These are phyloP conservation scores for Nesometra sesokonis DNA, from an alignment of 35 echinoderm and acorn worm species.

Conservation along the genomic window DNA sequence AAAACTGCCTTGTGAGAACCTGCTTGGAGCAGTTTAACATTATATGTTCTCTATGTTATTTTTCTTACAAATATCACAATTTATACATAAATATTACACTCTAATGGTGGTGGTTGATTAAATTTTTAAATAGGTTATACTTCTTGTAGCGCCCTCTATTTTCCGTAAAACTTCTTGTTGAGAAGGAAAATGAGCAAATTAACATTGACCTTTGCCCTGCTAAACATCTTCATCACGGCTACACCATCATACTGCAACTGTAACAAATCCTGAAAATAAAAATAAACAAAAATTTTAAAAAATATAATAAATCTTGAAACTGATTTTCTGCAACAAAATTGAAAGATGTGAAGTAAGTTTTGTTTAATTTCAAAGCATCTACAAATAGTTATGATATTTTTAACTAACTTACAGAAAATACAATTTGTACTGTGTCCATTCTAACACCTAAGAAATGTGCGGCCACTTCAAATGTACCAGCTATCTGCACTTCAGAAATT, in stretches of 20 bases:
- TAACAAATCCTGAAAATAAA: slow-evolving; percentile 62
- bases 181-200: slow-evolving; percentile 94
- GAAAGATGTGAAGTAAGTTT: too few species aligned
- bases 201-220: slow-evolving; percentile 95
- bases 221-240: slow-evolving; percentile 92
- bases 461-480: slow-evolving; percentile 75
- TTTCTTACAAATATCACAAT: background rate
- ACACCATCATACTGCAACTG: slow-evolving; percentile 95
- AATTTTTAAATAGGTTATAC: background rate
- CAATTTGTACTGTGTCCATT: slow-evolving; percentile 79
- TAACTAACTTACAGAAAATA: slow-evolving; percentile 59
- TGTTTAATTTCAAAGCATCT: too few species aligned
- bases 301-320: too few species aligned
- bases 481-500: slow-evolving; percentile 33
- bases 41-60: background rate
- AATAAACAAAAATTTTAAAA: background rate
- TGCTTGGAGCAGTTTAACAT: background rate
- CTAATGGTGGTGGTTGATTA: background rate
- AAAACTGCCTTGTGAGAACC: background rate
- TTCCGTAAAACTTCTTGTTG: slow-evolving; percentile 99
- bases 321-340: too few species aligned
- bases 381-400: background rate
- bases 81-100: background rate
- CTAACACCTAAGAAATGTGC: slow-evolving; percentile 92
- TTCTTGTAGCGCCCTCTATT: slow-evolving; percentile 23